Conservation (phyloP, 2,113 vertebrate genomes). For the Pseudois nayaur region DNA sequence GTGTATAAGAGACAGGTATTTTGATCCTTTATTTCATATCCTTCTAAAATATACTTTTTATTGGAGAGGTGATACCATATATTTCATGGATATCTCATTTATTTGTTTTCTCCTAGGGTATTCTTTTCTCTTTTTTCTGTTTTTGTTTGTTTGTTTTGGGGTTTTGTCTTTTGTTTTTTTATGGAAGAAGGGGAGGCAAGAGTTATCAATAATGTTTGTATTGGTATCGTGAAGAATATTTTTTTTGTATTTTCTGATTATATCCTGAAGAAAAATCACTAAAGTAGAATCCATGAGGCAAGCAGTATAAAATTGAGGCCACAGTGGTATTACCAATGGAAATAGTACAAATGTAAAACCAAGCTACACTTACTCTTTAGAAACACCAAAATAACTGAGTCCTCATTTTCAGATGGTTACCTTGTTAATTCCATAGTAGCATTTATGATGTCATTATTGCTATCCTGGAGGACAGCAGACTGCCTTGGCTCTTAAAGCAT, state of each 20-base stretch:
- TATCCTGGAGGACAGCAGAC: slow-evolving; percentile 86
- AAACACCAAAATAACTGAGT: slow-evolving; percentile 69
- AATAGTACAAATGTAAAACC: slow-evolving; percentile 90
- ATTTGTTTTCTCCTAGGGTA: not conserved
- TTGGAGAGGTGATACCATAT: not conserved
- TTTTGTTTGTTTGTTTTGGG: not conserved
- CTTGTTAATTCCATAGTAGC: slow-evolving; percentile 92
- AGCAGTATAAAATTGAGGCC: slow-evolving; percentile 78
- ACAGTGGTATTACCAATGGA: slow-evolving; percentile 91
- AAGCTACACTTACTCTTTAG: slow-evolving; percentile 82
- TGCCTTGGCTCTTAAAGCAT: slow-evolving; percentile 90
- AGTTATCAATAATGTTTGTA: not conserved
- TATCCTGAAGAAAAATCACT: not conserved
- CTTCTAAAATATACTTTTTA: not conserved
- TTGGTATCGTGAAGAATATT: not conserved
- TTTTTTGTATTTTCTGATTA: not conserved
- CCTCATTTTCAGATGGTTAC: slow-evolving; percentile 77
- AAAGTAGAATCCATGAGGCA: not conserved
- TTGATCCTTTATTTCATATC: not conserved
- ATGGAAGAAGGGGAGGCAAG: not conserved
- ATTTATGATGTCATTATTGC: slow-evolving; percentile 92
- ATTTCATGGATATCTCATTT: not conserved
- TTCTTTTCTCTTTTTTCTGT: not conserved
- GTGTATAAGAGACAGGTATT: too few species aligned
- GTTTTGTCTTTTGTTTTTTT: not conserved